Evolutionary conservation across 2,888 invertebrate genomes (phyloP), one percentile per base, ranked within the genome.

Genomic region (Ochropleura plecta): DNA sequence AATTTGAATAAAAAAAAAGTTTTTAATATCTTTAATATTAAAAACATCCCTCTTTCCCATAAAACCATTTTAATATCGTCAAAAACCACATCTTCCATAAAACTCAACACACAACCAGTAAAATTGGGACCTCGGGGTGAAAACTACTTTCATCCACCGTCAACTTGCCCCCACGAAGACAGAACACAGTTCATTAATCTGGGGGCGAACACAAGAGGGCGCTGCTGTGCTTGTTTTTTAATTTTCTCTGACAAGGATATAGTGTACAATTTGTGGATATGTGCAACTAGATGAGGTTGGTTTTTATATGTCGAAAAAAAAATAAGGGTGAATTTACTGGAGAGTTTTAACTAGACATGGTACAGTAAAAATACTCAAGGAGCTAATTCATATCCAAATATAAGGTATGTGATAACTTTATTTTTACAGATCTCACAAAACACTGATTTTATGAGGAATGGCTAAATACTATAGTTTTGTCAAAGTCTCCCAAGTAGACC

Each of bases 141-240:
- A 44, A 62, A 62, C 62, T 62, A 81, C 81, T 70, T 70, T 60
- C 48, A 51, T 48, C 44, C 48, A 67, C 65, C 49, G 20, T 30
- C 51, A 72, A 42, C 69, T 68, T 59, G 16, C 65, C 40, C 62
- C 18, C 68, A 53, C 64, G 64, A 73, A 82, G 82, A 82, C 82
- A 73, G 78, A 82, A 76, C 59, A 76, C 57, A 67, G 70, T 82
- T 85, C 82, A 82, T 85, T 82, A 82, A 85, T 83, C 83, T 83
- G 48, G 51, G 70, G 40, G 60, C 40, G 49, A 42, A 51, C 59
- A 51, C 53, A 48, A 65, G 68, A 59, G 73, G 69, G 70, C 60
- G 71, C 65, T 55, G 65, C 49, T 70, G 74, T 57, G 57, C 42
- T 68, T 10, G 53, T 73, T 81, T 84, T 84, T 86, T 74, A 78